Evolutionary conservation across 2,113 vertebrate species (phyloP), one percentile per base, ranked within the genome.

Genomic region (Aphyosemion australe): DNA sequence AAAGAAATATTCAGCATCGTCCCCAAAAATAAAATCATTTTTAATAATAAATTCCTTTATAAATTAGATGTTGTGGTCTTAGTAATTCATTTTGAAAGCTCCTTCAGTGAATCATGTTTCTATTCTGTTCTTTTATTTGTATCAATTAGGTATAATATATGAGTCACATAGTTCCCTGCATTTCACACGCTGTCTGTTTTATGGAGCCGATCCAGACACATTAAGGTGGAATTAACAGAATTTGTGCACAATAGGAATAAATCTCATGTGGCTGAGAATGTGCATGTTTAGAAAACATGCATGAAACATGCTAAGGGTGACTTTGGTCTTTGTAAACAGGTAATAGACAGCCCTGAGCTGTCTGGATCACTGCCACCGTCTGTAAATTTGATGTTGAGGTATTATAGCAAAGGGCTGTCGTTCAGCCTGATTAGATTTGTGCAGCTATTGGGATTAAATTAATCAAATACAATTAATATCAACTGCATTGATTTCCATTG

Each of bases 401-500:
- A 69, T 51, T 31, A 64, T 20, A 72, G 53, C 59, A 69, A 72
- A 74, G 46, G 34, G 43, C 15, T 43, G 20, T n/a, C 14, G 20
- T 61, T 61, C 0, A 74, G 19, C 61, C n/a, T 46, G 61, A 82
- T 66, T 15, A 74, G 7, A 37, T 37, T 37, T 37, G 34, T 8
- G 34, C 34, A 37, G 34, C 34, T 37, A 37, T 26, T 2, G 34
- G 34, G 34, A 37, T 37, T 37, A 10, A 83, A 85, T 87, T 63
- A 86, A 55, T 85, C 51, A 57, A 80, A 82, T 72, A 65, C 11
- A 51, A 53, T 81, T 37, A 58, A 83, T 72, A 72, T 84, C 47
- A 68, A 77, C 59, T 21, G 8, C 61, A 81, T 82, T n/a, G 72
- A 77, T 83, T 70, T 81, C 46, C 32, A 12, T 78, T 68, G 59